These are phyloP conservation scores for Seriola dumerili DNA, from an alignment of 2,113 vertebrate genomes.

Conservation along the genomic window DNA sequence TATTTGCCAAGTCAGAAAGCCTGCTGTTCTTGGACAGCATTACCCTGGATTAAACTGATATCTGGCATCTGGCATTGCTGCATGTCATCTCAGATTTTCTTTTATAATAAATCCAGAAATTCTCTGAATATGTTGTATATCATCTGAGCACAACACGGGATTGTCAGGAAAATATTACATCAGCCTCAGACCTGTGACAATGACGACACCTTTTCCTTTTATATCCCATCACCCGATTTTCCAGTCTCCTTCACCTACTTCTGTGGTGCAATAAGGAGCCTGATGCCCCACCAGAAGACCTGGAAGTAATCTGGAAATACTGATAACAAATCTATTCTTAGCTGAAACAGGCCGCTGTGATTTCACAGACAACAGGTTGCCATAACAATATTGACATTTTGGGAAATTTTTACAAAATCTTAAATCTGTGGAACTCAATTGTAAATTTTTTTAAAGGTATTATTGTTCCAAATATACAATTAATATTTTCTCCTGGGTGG, in stretches of 20 bases:
- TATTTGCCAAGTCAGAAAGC: conserved; percentile 68
- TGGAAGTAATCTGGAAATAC: background rate
- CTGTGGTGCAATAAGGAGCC: background rate
- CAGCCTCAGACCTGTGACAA: conserved; percentile 44
- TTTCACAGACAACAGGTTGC: background rate
- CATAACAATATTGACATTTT: background rate
- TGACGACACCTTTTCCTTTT: conserved; percentile 46
- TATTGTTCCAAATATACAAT: background rate
- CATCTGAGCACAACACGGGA: conserved; percentile 6
- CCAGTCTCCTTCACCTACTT: background rate
- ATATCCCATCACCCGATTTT: conserved; percentile 29
- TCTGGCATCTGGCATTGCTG: conserved; percentile 60
- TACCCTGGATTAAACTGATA: conserved; percentile 77
- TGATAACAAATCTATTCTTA: background rate
- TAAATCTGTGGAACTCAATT: background rate
- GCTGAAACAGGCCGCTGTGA: background rate
- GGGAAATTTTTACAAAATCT: background rate
- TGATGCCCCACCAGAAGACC: background rate
- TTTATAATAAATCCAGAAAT: conserved; percentile 44
- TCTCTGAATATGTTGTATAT: conserved; percentile 38
- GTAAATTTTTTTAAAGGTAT: background rate
- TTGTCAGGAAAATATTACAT: conserved; percentile 51
- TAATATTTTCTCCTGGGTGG: background rate
- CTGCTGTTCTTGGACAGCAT: conserved; percentile 73
- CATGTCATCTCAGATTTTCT: conserved; percentile 61